Evolutionary conservation across 1,140 invertebrate genomes (phyloP).

Genomic region (Oedothorax gibbosus): DNA sequence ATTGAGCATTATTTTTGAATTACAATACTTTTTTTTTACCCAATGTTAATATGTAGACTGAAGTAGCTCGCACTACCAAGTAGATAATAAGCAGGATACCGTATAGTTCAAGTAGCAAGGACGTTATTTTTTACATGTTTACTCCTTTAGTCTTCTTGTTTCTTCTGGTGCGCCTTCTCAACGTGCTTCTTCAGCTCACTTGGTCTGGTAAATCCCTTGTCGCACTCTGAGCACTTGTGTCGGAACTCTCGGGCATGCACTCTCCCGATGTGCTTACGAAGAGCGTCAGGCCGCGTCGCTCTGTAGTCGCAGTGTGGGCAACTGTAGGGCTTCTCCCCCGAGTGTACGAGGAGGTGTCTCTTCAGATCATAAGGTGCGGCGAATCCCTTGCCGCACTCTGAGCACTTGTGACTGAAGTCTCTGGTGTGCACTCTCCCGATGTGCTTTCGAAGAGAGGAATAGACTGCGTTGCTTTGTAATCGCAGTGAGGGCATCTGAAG

Average conservation of each 20-base stretch:
- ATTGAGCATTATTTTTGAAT: too few relatives aligned
- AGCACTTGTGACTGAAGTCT: slow-evolving; percentile 69
- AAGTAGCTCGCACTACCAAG: too few relatives aligned
- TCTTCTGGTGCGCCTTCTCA: too few relatives aligned
- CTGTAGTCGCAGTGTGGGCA: not conserved
- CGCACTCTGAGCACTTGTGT: not conserved
- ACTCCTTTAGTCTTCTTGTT: too few relatives aligned
- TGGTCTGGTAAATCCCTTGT: not conserved
- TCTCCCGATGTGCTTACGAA: not conserved
- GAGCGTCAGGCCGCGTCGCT: not conserved
- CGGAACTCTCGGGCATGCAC: not conserved
- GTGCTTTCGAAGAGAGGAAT: not conserved
- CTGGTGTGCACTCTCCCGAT: slow-evolving; percentile 66
- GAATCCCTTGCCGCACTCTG: slow-evolving; percentile 67
- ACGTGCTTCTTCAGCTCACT: not conserved
- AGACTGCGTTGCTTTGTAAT: not conserved
- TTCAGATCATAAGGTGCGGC: slow-evolving; percentile 68
- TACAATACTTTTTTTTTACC: too few relatives aligned
- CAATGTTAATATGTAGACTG: too few relatives aligned
- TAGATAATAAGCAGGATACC: too few relatives aligned
- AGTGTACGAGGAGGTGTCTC: slow-evolving; percentile 64
- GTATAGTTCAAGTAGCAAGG: too few relatives aligned
- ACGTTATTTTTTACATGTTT: too few relatives aligned
- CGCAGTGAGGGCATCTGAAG: not conserved
- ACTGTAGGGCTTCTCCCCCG: not conserved